Evolutionary conservation across 2,113 vertebrate species (phyloP).

Genomic region (Piaya cayana): DNA sequence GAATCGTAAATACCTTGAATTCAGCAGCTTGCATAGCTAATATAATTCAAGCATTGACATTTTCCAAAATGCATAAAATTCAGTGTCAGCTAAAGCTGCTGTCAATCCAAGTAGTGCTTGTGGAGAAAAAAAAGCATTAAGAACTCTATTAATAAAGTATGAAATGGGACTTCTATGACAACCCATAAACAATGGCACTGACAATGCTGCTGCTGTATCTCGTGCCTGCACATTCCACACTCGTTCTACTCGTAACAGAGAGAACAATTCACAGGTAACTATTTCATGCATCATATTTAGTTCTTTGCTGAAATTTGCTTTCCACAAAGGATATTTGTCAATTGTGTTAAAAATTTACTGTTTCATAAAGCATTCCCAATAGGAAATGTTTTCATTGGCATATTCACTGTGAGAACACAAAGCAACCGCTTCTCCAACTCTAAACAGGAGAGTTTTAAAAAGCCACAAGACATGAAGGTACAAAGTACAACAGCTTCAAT

Average conservation of each 20-base stretch:
- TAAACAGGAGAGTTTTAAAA: neutral
- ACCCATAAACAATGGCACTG: conserved; percentile 46
- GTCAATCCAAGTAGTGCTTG: conserved; percentile 53
- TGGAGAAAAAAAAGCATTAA: conserved; percentile 32
- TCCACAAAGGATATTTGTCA: conserved; percentile 26
- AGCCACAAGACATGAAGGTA: neutral
- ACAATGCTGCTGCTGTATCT: conserved; percentile 38
- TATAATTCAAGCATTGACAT: conserved; percentile 60
- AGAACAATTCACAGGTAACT: conserved; percentile 36
- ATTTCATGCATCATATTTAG: conserved; percentile 30
- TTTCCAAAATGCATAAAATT: conserved; percentile 66
- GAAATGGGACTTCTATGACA: conserved; percentile 57
- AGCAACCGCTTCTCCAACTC: neutral
- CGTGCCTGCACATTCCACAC: neutral
- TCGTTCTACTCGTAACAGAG: neutral
- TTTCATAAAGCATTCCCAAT: conserved; percentile 39
- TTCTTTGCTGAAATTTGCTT: conserved; percentile 30
- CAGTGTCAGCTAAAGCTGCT: conserved; percentile 56
- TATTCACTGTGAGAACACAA: neutral
- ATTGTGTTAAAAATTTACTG: conserved; percentile 23
- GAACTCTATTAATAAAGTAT: conserved; percentile 64
- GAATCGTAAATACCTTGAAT: neutral
- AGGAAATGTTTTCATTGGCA: conserved; percentile 37
- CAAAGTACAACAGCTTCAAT: neutral
- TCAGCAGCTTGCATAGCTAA: conserved; percentile 51